phyloP scores from a whole-genome alignment of 2,113 vertebrate species.

The Cheirogaleus medius region DNA sequence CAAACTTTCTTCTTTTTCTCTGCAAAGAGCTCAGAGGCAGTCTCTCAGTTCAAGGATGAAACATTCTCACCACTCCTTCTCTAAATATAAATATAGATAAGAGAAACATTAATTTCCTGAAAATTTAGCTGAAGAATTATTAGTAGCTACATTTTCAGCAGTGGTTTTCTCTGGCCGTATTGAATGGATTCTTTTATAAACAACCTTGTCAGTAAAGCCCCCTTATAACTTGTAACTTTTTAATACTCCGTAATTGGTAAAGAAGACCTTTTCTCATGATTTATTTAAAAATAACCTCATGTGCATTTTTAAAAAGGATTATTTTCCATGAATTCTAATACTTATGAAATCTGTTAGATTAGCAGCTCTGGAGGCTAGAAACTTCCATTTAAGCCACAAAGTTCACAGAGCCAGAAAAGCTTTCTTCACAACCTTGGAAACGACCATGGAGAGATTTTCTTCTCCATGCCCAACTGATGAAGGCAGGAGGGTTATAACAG shows the following conservation, averaged over 20 bases:
- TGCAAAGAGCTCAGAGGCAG: constrained; percentile 67
- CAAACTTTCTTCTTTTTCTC: constrained; percentile 74
- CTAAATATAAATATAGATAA: constrained; percentile 69
- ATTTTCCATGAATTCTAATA: constrained; percentile 66
- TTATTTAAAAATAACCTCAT: constrained; percentile 54
- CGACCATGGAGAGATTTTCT: neutral
- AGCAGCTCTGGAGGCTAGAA: neutral
- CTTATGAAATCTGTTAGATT: constrained; percentile 43
- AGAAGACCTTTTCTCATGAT: constrained; percentile 57
- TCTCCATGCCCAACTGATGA: neutral
- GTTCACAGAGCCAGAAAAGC: neutral
- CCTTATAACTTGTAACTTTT: constrained; percentile 70
- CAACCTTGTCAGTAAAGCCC: constrained; percentile 68
- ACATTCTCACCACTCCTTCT: constrained; percentile 55
- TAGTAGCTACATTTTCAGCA: constrained; percentile 53
- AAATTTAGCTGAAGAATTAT: constrained; percentile 64
- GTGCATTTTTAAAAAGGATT: constrained; percentile 50
- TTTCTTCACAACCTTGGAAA: neutral
- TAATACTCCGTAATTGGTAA: constrained; percentile 67
- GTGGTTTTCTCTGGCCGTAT: constrained; percentile 29
- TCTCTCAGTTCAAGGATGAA: constrained; percentile 78
- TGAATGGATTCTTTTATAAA: constrained; percentile 65
- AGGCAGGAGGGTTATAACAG: neutral
- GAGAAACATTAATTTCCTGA: constrained; percentile 70
- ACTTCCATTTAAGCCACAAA: constrained; percentile 32